Evolutionary conservation across 2,113 vertebrate genomes (phyloP), one percentile per base, ranked within the genome.

Genomic region (Callospermophilus lateralis): DNA sequence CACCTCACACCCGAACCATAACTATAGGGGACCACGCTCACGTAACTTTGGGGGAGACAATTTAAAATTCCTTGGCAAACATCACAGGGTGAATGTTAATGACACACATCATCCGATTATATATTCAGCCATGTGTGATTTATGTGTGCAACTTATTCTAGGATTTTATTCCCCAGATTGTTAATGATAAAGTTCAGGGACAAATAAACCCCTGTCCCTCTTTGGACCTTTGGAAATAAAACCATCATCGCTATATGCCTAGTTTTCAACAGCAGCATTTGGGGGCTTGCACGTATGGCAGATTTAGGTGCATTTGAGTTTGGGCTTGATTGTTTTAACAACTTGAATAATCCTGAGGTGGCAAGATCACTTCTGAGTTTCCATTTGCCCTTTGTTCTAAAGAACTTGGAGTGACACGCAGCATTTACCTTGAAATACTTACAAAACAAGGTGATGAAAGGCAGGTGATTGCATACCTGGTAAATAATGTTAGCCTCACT

Each of bases 161-260:
- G 61, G 51, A 79, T 77, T 92, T 80, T 32, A 84, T 20, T 86
- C 30, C 30, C 72, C 42, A 77, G 81, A 58, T 37, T 58, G 20
- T 91, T 93, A 65, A 37, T 72, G 53, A 93, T 48, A 72, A 87
- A 9, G 3, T 76, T 84, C 67, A 76, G 42, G 39, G 39, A 53
- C 19, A 80, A 93, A n/a, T n/a, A n/a, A n/a, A n/a, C n/a, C 84
- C 12, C 10, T 80, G 39, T 55, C 15, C n/a, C 30, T 84, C 39
- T 73, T 81, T 65, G 87, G 78, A 87, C 42, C 72, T 84, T 58
- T 94, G 81, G 9, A 86, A 93, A 80, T 67, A 76, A 97, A 95
- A 84, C 32, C n/a, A 84, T 55, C 20, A 53, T n/a, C n/a, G n/a
- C 78, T 34, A 58, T 28, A 94, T 19, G 68, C 24, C 28, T 28